These are phyloP conservation scores for Betta splendens DNA, from an alignment of 2,797 vertebrate species.

Conservation along the genomic window DNA sequence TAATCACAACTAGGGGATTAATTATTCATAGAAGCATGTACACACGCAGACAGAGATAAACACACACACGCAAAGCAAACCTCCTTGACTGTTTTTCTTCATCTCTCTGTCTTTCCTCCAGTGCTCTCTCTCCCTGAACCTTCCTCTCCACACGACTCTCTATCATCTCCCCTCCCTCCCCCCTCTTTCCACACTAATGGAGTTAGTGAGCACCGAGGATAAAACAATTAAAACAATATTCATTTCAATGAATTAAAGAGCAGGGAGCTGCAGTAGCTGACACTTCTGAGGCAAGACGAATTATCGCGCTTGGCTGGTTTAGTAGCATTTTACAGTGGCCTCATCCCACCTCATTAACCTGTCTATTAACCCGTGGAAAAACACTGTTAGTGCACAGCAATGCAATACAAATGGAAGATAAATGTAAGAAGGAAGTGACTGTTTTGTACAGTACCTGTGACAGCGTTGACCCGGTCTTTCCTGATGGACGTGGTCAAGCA, in stretches of 20 bases:
- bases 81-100: slow-evolving; percentile 21
- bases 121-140: slow-evolving; percentile 14
- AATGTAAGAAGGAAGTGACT: slow-evolving; percentile 9
- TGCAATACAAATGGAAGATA: slow-evolving; percentile 29
- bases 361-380: slow-evolving; percentile 59
- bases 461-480: not conserved
- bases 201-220: slow-evolving; percentile 67
- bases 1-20: slow-evolving; percentile 67
- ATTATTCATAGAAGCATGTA: slow-evolving; percentile 67
- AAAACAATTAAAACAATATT: slow-evolving; percentile 76
- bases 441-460: not conserved
- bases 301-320: slow-evolving; percentile 69
- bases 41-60: slow-evolving; percentile 18
- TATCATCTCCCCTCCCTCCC: slow-evolving; percentile 13
- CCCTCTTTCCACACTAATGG: slow-evolving; percentile 60
- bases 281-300: slow-evolving; percentile 69
- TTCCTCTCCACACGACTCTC: slow-evolving; percentile 31
- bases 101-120: slow-evolving; percentile 11
- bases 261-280: slow-evolving; percentile 54
- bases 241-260: slow-evolving; percentile 76
- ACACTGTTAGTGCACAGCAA: slow-evolving; percentile 47
- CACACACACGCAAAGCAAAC: slow-evolving; percentile 19
- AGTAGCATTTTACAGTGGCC: slow-evolving; percentile 63
- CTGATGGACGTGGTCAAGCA: not conserved
- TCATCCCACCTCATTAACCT: slow-evolving; percentile 66